Evolutionary conservation across 92 coral and sea anemone species (phyloP), one percentile per base, ranked within the genome.

Genomic region (Parazoanthus darwini): DNA sequence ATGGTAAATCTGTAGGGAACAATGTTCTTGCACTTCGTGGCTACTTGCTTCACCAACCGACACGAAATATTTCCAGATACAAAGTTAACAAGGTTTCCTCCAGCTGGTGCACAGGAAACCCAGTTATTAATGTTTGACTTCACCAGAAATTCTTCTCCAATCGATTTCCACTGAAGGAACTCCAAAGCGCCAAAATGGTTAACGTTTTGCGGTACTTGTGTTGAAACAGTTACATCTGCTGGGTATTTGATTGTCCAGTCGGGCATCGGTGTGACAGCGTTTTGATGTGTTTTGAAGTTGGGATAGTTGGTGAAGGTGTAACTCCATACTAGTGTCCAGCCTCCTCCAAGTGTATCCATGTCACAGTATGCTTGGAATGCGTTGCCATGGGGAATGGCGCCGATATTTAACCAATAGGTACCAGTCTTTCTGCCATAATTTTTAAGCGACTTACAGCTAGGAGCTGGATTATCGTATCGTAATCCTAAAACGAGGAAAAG

Each of bases 71-170:
- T 58, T 25, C 89, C 89, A 14, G 6, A 10, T 3, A 29, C 44
- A 59, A 35, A 20, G 2, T 46, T 51, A 29, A 89, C 88, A 4
- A 89, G 78, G 46, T 76, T 74, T 16, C 91, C 91, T 23, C 3
- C 46, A 8, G 36, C 66, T 1, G 88, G 88, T 3, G 39, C n/a
- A 56, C 91, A 89, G 42, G 74, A 22, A 33, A 82, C 74, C 91
- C 91, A 89, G 67, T 89, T 85, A 51, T 89, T 89, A 89, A 29
- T 29, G 33, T 29, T 29, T 29, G 33, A 29, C 33, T 29, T 29
- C 33, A 29, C 33, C 33, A 29, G 88, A 42, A 89, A 83, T 8
- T 82, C 85, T 20, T 35, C 50, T 48, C 91, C 91, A 79, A 74
- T 66, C 25, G 38, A 6, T 73, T 36, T 8, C 88, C 82, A 89